Evolutionary conservation across 2,888 invertebrate genomes (phyloP).

Genomic region (Caenorhabditis macrosperma): DNA sequence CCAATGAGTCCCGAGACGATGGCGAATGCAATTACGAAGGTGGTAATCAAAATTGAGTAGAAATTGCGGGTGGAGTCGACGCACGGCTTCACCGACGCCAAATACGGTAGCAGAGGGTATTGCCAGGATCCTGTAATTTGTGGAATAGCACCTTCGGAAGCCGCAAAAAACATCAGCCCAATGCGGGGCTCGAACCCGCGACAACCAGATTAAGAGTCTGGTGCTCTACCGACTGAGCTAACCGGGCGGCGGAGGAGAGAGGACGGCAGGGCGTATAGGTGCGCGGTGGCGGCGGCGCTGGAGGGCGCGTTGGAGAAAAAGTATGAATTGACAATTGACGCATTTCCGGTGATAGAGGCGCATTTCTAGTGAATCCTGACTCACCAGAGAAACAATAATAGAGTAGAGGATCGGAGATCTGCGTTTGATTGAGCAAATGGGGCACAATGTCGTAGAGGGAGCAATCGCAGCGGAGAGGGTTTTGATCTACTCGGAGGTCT

Average conservation of each 20-base stretch:
- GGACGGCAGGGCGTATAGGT: background rate
- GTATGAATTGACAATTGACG: too few species aligned
- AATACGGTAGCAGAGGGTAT: constrained; percentile 73
- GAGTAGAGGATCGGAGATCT: constrained; percentile 66
- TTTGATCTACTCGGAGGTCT: constrained; percentile 67
- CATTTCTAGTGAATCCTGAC: background rate
- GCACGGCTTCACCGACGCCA: constrained; percentile 69
- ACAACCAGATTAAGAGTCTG: constrained; percentile 79
- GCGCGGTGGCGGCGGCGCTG: background rate
- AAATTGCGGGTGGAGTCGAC: constrained; percentile 56
- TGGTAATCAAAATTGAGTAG: constrained; percentile 67
- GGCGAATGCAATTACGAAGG: constrained; percentile 63
- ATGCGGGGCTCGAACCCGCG: constrained; percentile 79
- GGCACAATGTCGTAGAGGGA: constrained; percentile 67
- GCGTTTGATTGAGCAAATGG: constrained; percentile 63
- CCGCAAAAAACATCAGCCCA: constrained; percentile 65
- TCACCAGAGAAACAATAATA: constrained; percentile 74
- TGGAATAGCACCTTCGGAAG: background rate
- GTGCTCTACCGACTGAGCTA: constrained; percentile 80
- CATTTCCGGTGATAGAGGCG: too few species aligned
- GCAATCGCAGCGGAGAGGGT: constrained; percentile 77
- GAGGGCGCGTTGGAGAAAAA: too few species aligned
- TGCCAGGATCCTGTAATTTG: constrained; percentile 68
- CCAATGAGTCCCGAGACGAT: constrained; percentile 63
- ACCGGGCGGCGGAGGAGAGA: constrained; percentile 65